A percentile compares a stretch with the other conserved stretches of the same genome.
phyloP scores from a whole-genome alignment of 2,888 invertebrate genomes.

The Synergus umbraculus region DNA sequence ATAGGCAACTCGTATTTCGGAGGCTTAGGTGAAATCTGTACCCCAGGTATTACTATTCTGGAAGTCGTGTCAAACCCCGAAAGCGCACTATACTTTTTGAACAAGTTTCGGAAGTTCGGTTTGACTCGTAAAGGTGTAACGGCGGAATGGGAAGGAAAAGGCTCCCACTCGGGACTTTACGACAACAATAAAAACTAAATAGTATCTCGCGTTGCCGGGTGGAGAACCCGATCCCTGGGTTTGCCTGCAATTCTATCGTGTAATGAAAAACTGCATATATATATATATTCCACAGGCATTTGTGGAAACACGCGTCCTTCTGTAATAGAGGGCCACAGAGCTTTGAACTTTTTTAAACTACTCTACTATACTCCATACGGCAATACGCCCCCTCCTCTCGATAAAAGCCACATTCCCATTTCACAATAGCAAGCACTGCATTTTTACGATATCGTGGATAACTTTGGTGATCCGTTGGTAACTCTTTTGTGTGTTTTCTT shows the following conservation, averaged over 20 bases:
- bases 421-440: slow-evolving; percentile 47
- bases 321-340: slow-evolving; percentile 5
- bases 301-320: slow-evolving; percentile 36
- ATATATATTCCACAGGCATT: slow-evolving; percentile 38
- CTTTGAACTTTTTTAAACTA: slow-evolving; percentile 49
- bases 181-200: slow-evolving; percentile 68
- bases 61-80: slow-evolving; percentile 50
- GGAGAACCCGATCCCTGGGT: slow-evolving; percentile 51
- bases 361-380: slow-evolving; percentile 45
- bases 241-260: slow-evolving; percentile 55
- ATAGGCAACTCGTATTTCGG: slow-evolving; percentile 23
- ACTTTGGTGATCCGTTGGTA: slow-evolving; percentile 39
- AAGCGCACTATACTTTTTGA: slow-evolving; percentile 57
- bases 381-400: slow-evolving; percentile 46
- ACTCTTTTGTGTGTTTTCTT: slow-evolving; percentile 19
- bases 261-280: slow-evolving; percentile 55
- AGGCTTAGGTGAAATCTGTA: slow-evolving; percentile 48
- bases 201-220: slow-evolving; percentile 58
- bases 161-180: slow-evolving; percentile 59
- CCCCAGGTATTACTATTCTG: slow-evolving; percentile 51
- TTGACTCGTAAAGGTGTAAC: slow-evolving; percentile 54
- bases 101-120: slow-evolving; percentile 64
- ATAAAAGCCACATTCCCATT: slow-evolving; percentile 50
- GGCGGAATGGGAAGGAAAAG: slow-evolving; percentile 40
- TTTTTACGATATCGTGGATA: slow-evolving; percentile 46